Base-by-base conservation (phyloP, 2,888 invertebrate genomes). In the Acleris cristana region DNA sequence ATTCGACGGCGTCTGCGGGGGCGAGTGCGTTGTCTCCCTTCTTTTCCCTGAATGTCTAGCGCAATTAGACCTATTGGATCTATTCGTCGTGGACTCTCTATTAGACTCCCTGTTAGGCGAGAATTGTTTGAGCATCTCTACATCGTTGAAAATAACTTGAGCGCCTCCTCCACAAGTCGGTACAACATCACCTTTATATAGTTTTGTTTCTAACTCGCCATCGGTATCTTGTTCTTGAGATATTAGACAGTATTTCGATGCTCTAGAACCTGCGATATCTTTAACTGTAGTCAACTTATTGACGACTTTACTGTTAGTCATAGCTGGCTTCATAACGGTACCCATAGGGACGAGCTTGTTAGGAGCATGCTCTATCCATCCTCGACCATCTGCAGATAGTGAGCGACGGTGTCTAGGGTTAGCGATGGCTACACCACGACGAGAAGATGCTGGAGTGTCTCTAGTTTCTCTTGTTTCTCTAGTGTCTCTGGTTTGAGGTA, bases 121-220 rank as follows among this genome's bases (percentile, higher is more conserved):
- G 77, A 95, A 94, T 80, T 98, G 98, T 72, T 95, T 96, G 10
- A 99, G 84, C 81, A 96, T 95, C 85, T 99, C 99, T 1, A 99
- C 96, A 86, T 99, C 99, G 76, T 97, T 96, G 83, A 99, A 98
- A 30, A 99, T 96, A 0, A 99, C 97, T 80, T 99, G 98, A 0
- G 98, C 97, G 0, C 99, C 99, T 0, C 99, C 99, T 2, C 98
- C 97, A 66, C 96, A 96, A 0, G 99, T 99, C 0, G 98, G 98
- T 2, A 99, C 94, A 3, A 99, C 97, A 83, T 99, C 98, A 16
- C 97, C 99, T 95, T 98, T 99, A 82, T 97, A 98, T 18, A 99
- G 83, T 78, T 97, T 97, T 0, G 99, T 99, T 86, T 98, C 98
- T 3, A 99, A 90, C 80, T 98, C 98, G 0, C 99, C 99, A 75